Conservation (phyloP, 1,140 invertebrate genomes). For the Hylaeus anthracinus region DNA sequence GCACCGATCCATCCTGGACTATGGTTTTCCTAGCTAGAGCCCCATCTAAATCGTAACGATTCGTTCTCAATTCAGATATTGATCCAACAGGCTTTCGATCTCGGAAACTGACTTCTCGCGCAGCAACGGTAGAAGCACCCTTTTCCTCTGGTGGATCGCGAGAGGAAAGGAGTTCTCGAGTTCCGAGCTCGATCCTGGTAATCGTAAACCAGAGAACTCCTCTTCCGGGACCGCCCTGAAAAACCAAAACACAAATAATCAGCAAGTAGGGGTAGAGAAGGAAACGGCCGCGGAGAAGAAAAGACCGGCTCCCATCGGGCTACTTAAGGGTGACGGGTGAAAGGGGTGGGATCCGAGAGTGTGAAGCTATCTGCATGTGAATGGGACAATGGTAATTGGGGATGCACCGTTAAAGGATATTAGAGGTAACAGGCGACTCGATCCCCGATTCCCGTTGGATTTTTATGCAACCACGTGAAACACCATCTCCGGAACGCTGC, state of each 20-base stretch:
- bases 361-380: conserved; percentile 78
- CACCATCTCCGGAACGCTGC: conserved; percentile 49
- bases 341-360: conserved; percentile 55
- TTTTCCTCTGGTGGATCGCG: too few species aligned
- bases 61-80: too few species aligned
- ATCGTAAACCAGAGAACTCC: conserved; percentile 64
- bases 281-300: conserved; percentile 24
- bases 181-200: conserved; percentile 64
- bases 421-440: conserved; percentile 39
- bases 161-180: conserved; percentile 38
- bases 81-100: too few species aligned
- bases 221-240: conserved; percentile 76
- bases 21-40: too few species aligned
- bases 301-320: conserved; percentile 64
- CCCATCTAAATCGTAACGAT: too few species aligned
- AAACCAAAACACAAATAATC: conserved; percentile 81
- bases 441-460: conserved; percentile 39
- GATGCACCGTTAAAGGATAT: conserved; percentile 76
- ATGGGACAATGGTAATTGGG: conserved; percentile 77
- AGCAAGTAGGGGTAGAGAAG: not conserved
- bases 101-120: conserved; percentile 65
- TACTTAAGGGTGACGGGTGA: conserved; percentile 55
- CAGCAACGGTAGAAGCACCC: conserved; percentile 40
- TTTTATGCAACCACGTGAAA: conserved; percentile 46
- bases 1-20: too few species aligned